Evolutionary conservation across 2,888 invertebrate genomes (phyloP), one percentile per base, ranked within the genome.

Genomic region (Parelbella ahira): DNA sequence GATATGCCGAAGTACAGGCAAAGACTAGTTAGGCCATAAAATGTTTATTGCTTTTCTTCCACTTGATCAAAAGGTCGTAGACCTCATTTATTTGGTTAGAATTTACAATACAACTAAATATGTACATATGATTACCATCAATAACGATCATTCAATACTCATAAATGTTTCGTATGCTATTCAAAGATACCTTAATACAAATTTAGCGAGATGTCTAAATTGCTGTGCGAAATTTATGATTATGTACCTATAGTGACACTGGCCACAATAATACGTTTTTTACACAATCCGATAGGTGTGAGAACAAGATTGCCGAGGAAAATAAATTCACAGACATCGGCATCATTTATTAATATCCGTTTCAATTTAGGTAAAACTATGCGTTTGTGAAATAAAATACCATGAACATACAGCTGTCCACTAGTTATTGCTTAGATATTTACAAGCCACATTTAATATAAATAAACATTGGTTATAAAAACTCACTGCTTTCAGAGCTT

Each of bases 11-110:
- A 68, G 60, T 54, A 56, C 58, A 67, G 62, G 63, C 56, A 68
- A 69, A 68, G 56, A 62, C 64, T 63, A 63, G 67, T 68, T 58
- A 60, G 60, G 60, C 71, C 64, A 78, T 57, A 80, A 82, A 77
- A 68, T 57, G 53, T 78, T 80, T 81, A 83, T 81, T 60, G 64
- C 79, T 71, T 76, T 74, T 77, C 78, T 78, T 80, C 76, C 75
- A 79, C 74, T 79, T 74, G 62, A 60, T 59, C 61, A 50, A 48
- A 56, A 67, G 79, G 71, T 78, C 74, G 56, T 54, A 56, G 65
- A 72, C 68, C 74, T 66, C 70, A 70, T 78, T 72, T 75, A 74
- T 76, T 74, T 63, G 60, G 58, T 65, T 67, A 61, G 57, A 70
- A 75, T 78, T 72, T 73, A 77, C 71, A 80, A 79, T 80, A 70